These are phyloP conservation scores for Pseudomyrmex dendroicus DNA, from an alignment of 1,140 invertebrate species.

Conservation along the genomic window DNA sequence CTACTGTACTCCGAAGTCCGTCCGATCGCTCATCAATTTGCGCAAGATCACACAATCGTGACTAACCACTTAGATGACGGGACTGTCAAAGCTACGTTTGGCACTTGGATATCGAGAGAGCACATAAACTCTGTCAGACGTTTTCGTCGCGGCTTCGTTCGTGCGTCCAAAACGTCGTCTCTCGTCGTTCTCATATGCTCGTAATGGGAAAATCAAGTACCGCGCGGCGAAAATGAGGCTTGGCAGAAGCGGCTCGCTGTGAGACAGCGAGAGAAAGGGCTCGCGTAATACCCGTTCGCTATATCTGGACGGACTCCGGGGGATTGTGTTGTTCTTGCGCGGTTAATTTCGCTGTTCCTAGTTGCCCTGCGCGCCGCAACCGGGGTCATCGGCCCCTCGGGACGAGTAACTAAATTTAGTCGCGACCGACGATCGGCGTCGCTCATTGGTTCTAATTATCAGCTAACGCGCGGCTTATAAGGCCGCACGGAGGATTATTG, in stretches of 20 bases:
- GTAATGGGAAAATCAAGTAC: constrained; percentile 41
- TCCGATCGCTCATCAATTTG: constrained; percentile 40
- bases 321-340: constrained; percentile 67
- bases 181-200: constrained; percentile 6
- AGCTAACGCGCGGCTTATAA: constrained; percentile 39
- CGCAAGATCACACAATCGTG: constrained; percentile 20
- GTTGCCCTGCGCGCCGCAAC: constrained; percentile 41
- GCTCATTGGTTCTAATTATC: constrained; percentile 58
- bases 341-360: constrained; percentile 64
- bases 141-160: constrained; percentile 34
- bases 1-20: neutral
- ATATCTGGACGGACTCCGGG: constrained; percentile 63
- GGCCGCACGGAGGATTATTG: neutral
- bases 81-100: constrained; percentile 39
- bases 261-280: constrained; percentile 49
- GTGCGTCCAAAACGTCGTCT: neutral
- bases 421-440: constrained; percentile 40
- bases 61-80: constrained; percentile 45
- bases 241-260: constrained; percentile 24
- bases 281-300: constrained; percentile 66
- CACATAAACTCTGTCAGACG: constrained; percentile 20
- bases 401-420: constrained; percentile 45
- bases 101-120: neutral
- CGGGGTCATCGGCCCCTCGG: constrained; percentile 60
- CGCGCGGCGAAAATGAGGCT: constrained; percentile 6